Evolutionary conservation across 2,797 vertebrate genomes (phyloP), one percentile per base, ranked within the genome.

Genomic region (Pteropus rufus): DNA sequence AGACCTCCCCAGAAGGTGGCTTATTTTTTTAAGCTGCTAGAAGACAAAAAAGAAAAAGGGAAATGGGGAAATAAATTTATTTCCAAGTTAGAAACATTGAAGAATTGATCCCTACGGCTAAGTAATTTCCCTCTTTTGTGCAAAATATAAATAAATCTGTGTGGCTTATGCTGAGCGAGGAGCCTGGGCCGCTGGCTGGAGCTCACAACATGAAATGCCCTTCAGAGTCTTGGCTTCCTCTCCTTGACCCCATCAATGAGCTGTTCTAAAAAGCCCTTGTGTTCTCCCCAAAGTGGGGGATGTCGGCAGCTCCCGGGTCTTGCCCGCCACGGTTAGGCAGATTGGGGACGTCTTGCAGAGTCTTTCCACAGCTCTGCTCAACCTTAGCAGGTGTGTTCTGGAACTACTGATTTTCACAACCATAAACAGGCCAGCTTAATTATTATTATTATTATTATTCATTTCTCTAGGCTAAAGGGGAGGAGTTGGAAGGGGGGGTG

Each of bases 21-120:
- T 97, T 92, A 94, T 95, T 97, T 95, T 96, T 44, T 97, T 95
- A 94, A 98, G 95, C 95, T 97, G 92, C 75, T 91, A 95, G 92
- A 97, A 96, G 92, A 82, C 80, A 49, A 72, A 69, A 83, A 34
- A 95, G 97, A 92, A 96, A 98, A 85, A 96, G 77, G 91, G 96
- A 97, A 97, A 92, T 8, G 46, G 96, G 54, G 97, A 97, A 98
- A 97, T 92, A 89, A 96, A 98, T 98, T 98, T 97, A 98, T 97
- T 97, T 91, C 96, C 97, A 95, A 97, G 97, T 97, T 97, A 96
- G 97, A 98, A 97, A 97, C 95, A 90, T 96, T 98, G 98, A 98
- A 98, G 98, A 98, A 98, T 97, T 98, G 98, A 98, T 98, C 97
- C 97, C 41, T 31, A 96, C 79, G 97, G 98, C 98, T 97, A 98